phyloP scores from a whole-genome alignment of 92 coral and sea anemone species.

The Scolanthus callimorphus region DNA sequence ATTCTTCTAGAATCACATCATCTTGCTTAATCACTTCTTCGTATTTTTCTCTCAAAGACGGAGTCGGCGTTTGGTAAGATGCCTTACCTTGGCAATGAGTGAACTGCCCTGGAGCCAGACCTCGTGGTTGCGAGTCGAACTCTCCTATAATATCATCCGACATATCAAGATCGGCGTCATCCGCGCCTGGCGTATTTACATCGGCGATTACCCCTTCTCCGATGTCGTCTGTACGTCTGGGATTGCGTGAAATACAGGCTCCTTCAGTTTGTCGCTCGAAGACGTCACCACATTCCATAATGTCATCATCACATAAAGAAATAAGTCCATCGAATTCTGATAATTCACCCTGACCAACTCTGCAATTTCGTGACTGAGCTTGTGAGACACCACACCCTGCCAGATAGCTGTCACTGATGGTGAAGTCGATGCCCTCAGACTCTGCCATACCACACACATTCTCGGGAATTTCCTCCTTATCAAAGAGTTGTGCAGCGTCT shows the following conservation, averaged over 20 bases:
- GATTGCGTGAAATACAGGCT: too few relatives aligned
- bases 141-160: constrained; percentile 54
- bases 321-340: not conserved
- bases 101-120: constrained; percentile 18
- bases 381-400: constrained; percentile 47
- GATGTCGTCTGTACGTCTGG: too few relatives aligned
- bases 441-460: constrained; percentile 15
- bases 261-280: not conserved
- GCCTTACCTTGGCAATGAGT: constrained; percentile 21
- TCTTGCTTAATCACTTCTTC: too few relatives aligned
- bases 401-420: constrained; percentile 76
- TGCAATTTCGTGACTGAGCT: not conserved
- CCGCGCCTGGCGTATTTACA: not conserved
- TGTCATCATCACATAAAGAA: constrained; percentile 6
- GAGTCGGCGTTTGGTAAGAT: constrained; percentile 1
- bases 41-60: constrained; percentile 8
- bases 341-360: not conserved
- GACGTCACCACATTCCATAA: not conserved
- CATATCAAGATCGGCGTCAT: not conserved
- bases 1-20: constrained; percentile 6
- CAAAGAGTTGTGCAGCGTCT: constrained; percentile 3
- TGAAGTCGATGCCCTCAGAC: constrained; percentile 58
- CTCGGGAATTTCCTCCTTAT: not conserved
- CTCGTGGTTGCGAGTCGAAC: constrained; percentile 49
- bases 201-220: not conserved